These are phyloP conservation scores for Scytalopus superciliaris DNA, from an alignment of 2,113 vertebrate genomes.

Conservation along the genomic window DNA sequence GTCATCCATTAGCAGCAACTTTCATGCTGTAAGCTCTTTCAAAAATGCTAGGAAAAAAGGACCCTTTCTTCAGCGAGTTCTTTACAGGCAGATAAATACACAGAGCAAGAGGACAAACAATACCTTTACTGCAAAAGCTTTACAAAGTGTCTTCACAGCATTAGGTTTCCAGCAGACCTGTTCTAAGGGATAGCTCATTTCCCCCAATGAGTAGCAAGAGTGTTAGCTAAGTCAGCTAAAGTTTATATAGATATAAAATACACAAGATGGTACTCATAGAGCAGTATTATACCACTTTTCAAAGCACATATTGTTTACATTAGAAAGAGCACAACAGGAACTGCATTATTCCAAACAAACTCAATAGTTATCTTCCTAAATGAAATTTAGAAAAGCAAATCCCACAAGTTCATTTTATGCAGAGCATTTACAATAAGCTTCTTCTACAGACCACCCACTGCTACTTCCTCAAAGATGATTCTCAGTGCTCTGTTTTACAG, in stretches of 20 bases:
- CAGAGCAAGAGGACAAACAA: background rate
- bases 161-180: background rate
- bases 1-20: background rate
- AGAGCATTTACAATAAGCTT: background rate
- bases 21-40: background rate
- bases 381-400: background rate
- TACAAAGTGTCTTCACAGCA: background rate
- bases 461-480: slow-evolving; percentile 32
- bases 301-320: background rate
- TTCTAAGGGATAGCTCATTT: background rate
- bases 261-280: background rate
- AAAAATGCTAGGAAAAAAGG: background rate
- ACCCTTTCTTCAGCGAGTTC: background rate
- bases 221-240: background rate
- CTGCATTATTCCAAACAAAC: background rate
- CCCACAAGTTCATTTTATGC: background rate
- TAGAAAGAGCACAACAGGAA: background rate
- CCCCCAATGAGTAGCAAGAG: background rate
- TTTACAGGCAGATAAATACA: background rate
- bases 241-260: background rate
- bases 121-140: background rate
- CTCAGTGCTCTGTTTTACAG: background rate
- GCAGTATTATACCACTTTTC: background rate
- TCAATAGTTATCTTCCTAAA: background rate
- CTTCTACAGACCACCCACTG: slow-evolving; percentile 43